phyloP scores from a whole-genome alignment of 2,113 vertebrate genomes.

The Neopipo cinnamomea region DNA sequence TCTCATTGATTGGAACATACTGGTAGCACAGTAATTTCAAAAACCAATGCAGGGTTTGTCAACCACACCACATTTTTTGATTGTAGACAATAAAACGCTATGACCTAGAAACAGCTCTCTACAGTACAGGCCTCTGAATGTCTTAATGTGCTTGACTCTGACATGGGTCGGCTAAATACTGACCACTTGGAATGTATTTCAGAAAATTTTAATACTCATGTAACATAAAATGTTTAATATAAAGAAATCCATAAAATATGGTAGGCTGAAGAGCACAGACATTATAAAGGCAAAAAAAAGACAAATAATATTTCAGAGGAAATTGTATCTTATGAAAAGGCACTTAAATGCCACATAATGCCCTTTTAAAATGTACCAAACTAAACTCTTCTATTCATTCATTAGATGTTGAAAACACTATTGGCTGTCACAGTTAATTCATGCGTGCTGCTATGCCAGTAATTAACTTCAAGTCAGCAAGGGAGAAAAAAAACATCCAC shows the following conservation, averaged over 20 bases:
- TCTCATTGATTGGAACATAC: constrained; percentile 90
- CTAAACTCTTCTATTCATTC: background rate
- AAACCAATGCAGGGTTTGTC: constrained; percentile 69
- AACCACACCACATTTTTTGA: constrained; percentile 69
- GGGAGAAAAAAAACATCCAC: background rate
- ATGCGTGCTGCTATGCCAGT: background rate
- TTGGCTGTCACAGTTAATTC: background rate
- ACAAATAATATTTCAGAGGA: background rate
- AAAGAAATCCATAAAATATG: background rate
- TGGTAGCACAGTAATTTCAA: constrained; percentile 76
- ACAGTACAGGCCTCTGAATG: constrained; percentile 13
- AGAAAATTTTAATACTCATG: background rate
- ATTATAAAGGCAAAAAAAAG: background rate
- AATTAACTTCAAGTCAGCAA: background rate
- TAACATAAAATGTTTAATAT: background rate
- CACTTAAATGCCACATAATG: background rate
- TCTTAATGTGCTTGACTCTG: constrained; percentile 59
- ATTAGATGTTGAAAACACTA: background rate
- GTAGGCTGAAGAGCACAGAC: background rate
- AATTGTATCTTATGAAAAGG: background rate
- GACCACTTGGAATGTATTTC: background rate
- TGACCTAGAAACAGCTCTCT: constrained; percentile 63
- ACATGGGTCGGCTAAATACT: constrained; percentile 37
- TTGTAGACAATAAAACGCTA: constrained; percentile 70
- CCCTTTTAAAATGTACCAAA: background rate